These are phyloP conservation scores for Lonchura striata DNA, from an alignment of 2,113 vertebrate species.

Conservation along the genomic window DNA sequence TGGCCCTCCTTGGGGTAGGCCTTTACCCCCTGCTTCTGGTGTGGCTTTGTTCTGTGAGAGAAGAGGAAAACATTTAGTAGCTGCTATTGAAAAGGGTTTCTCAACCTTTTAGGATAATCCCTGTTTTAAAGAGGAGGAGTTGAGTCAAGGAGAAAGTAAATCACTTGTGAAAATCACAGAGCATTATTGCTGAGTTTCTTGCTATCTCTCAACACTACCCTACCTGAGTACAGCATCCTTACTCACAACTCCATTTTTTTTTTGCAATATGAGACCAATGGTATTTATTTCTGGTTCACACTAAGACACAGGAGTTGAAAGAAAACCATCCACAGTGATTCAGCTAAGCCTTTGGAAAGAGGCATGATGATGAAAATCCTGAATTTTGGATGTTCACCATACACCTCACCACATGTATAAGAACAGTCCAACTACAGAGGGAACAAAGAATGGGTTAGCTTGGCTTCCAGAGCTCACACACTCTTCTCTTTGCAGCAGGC, in stretches of 20 bases:
- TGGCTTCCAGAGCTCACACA: conserved; percentile 54
- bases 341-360: background rate
- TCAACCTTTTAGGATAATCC: conserved; percentile 30
- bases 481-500: conserved; percentile 51
- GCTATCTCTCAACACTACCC: background rate
- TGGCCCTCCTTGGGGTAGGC: background rate
- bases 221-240: background rate
- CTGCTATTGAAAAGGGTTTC: conserved; percentile 25
- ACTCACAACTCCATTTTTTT: background rate
- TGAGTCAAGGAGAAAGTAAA: background rate
- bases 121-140: background rate
- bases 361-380: background rate
- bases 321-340: background rate
- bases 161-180: background rate
- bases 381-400: background rate
- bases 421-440: background rate
- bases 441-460: conserved; percentile 45
- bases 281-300: background rate
- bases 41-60: conserved; percentile 12
- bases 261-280: background rate
- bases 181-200: background rate
- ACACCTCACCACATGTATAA: background rate
- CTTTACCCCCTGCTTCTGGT: background rate
- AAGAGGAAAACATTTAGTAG: conserved; percentile 34
- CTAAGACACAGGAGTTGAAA: background rate